Evolutionary conservation across 2,797 vertebrate species (phyloP), one percentile per base, ranked within the genome.

Genomic region (Danio aesculapii): DNA sequence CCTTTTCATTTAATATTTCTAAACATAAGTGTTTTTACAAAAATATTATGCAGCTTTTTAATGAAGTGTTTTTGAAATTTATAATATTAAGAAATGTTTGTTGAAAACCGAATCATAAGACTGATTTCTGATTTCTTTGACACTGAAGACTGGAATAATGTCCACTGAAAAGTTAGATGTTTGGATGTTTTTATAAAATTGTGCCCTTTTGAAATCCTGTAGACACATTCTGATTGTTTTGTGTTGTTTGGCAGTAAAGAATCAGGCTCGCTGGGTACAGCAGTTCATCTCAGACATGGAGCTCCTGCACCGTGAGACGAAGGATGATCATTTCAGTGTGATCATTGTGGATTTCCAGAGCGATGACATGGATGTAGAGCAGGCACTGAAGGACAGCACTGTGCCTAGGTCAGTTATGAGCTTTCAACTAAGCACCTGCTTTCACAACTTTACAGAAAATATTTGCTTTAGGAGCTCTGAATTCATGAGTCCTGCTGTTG

Each of bases 261-360:
- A 99, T 91, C 98, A 99, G 91, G 98, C 98, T 0, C 97, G 98
- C 84, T 99, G 98, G 98, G 96, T 99, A 9, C 95, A 96, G 77
- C 98, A 97, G 94, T 98, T 99, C 86, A 98, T 99, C 92, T 92
- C 93, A 0, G 98, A 99, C 92, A 98, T 99, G 96, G 96, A 97
- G 0, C 82, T 84, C 17, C 94, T 99, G 68, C 96, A 97, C 8
- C 83, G 52, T 1, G 91, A 92, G 83, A 99, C 98, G 0, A 94
- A 93, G 59, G 98, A 99, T 0, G 84, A 97, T 83, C 95, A 92
- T 88, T 99, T 99, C 93, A 98, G 92, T 4, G 91, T 99, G 88
- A 95, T 98, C 89, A 93, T 99, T 17, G 98, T 99, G 57, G 98
- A 99, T 92, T 99, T 98, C 0, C 96, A 99, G 89, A 99, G 98